Base-by-base conservation (phyloP, 2,113 vertebrate species). In the Rhombomys opimus region DNA sequence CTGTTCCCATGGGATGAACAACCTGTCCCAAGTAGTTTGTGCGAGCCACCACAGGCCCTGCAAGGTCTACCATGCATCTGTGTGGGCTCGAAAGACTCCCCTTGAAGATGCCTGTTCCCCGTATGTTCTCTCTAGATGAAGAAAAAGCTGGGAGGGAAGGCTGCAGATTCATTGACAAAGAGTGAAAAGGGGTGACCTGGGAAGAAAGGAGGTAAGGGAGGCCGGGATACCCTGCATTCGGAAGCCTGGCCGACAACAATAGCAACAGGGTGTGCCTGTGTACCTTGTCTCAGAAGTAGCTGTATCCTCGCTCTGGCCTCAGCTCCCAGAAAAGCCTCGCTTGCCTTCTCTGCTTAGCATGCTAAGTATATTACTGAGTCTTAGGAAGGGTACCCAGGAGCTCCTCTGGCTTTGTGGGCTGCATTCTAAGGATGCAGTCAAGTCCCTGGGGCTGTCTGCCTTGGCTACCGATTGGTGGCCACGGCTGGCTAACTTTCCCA, bases 211-310 rank as follows among this genome's bases (percentile, higher is more conserved):
- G 20, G 30, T 13, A 41, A 65, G 23, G 4, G 27, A 65, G 65
- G 81, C 59, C n/a, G 46, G 0, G 8, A 9, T 41, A 57, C 87
- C 93, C 93, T 73, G 11, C 54, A 89, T 25, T 25, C 27, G 52
- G 61, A 68, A 65, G 54, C 46, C 11, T 41, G n/a, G 61, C 0
- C 87, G 65, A 87, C 67, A 77, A 50, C 96, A 41, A n/a, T 0
- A 0, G 0, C n/a, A 17, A 59, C 4, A 17, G 75, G 30, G 20
- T 12, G 14, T 2, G 1, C 54, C 52, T 13, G 0, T 11, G 50
- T 30, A 18, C 52, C 68, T 93, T 72, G 85, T 54, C 80, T 91
- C 89, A 89, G 87, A 50, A 70, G 72, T 63, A 63, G 63, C 70
- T 77, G 72, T 9, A 63, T 73, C 89, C 73, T 70, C 0, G 0